These are phyloP conservation scores for Malurus leucopterus DNA, from an alignment of 2,797 vertebrate species.

Conservation along the genomic window DNA sequence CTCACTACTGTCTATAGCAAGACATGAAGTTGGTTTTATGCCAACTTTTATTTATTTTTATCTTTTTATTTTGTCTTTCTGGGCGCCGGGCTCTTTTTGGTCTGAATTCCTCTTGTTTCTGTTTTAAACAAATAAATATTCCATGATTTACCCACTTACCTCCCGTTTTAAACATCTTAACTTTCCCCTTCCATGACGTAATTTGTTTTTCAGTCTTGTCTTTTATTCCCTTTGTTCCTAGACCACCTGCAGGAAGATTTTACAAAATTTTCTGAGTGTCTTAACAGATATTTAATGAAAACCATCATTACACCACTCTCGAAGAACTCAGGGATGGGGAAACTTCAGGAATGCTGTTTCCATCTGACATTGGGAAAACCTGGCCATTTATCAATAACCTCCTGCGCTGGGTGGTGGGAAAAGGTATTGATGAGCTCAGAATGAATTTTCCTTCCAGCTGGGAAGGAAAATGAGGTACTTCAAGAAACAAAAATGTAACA, in stretches of 20 bases:
- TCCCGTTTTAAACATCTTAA: neutral
- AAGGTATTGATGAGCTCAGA: neutral
- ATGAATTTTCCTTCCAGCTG: neutral
- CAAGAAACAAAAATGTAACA: neutral
- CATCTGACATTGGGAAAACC: neutral
- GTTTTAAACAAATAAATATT: neutral
- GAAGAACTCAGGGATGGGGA: neutral
- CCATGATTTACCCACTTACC: neutral
- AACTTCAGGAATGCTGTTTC: neutral
- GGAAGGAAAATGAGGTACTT: neutral
- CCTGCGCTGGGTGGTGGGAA: neutral
- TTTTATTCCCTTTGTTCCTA: neutral
- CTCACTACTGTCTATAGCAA: neutral
- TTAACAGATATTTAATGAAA: neutral
- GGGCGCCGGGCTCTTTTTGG: neutral
- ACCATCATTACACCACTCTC: neutral
- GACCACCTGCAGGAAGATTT: neutral
- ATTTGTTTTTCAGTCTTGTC: neutral
- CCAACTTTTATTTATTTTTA: neutral
- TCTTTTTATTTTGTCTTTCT: neutral
- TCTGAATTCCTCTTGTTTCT: neutral
- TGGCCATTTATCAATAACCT: fast-evolving
- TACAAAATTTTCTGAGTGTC: neutral
- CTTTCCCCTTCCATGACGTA: neutral
- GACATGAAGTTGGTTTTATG: neutral